Percentiles rank a stretch among this genome's conserved stretches.
Conservation (phyloP, 2,113 vertebrate species). For the Patagioenas fasciata region DNA sequence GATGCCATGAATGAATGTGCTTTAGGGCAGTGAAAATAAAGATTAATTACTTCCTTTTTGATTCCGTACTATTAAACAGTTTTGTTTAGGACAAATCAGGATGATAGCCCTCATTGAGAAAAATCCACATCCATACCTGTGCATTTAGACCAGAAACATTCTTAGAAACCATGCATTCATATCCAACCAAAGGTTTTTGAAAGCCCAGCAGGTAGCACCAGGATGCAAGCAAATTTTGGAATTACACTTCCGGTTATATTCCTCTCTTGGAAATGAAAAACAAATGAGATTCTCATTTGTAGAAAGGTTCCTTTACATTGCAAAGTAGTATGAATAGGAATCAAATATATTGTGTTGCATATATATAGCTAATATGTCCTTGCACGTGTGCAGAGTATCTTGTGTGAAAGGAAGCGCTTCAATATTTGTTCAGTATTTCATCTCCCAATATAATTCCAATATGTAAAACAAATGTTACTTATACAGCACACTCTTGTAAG, state of each 20-base stretch:
- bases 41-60: not conserved
- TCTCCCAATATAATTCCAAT: slow-evolving; percentile 31
- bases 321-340: not conserved
- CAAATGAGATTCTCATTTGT: not conserved
- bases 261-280: not conserved
- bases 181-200: not conserved
- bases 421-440: slow-evolving; percentile 51
- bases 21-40: not conserved
- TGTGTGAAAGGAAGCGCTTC: not conserved
- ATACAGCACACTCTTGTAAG: slow-evolving; percentile 18
- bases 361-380: not conserved
- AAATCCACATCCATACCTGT: not conserved
- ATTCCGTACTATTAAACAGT: not conserved
- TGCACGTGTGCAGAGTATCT: not conserved
- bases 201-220: not conserved
- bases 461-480: slow-evolving; percentile 57
- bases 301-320: not conserved
- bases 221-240: not conserved
- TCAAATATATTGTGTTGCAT: not conserved
- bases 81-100: not conserved
- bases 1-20: not conserved
- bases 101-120: not conserved
- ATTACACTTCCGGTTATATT: not conserved
- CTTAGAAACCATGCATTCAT: not conserved
- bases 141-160: not conserved